Conservation (phyloP, 2,113 vertebrate species). For the Odontesthes bonariensis region DNA sequence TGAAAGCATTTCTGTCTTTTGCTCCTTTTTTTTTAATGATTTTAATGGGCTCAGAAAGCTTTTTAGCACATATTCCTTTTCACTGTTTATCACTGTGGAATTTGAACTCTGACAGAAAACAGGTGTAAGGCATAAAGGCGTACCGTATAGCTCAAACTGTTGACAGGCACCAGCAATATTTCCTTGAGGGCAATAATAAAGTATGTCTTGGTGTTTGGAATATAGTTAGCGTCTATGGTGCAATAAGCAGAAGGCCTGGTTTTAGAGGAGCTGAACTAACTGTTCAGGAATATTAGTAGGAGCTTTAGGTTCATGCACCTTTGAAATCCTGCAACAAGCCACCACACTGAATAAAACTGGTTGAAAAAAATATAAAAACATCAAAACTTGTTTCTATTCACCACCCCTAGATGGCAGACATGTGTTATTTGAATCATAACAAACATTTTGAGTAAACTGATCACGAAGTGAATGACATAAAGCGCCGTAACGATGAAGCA, state of each 20-base stretch:
- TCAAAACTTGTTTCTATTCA: too few relatives aligned
- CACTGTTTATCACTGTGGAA: constrained; percentile 11
- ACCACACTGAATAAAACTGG: too few relatives aligned
- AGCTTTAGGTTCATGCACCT: too few relatives aligned
- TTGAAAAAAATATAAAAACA: too few relatives aligned
- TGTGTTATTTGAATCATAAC: too few relatives aligned
- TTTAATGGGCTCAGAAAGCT: not conserved
- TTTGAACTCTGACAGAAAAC: constrained; percentile 34
- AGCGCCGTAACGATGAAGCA: too few relatives aligned
- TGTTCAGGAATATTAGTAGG: too few relatives aligned
- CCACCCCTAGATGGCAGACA: too few relatives aligned
- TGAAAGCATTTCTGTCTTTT: not conserved
- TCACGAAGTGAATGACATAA: too few relatives aligned
- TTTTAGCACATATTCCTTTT: not conserved
- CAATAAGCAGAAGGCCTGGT: not conserved
- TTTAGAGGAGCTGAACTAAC: not conserved
- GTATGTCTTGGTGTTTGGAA: not conserved
- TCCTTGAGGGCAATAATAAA: not conserved
- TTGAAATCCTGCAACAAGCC: too few relatives aligned
- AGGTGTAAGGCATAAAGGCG: constrained; percentile 19
- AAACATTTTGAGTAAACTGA: too few relatives aligned
- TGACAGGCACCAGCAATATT: not conserved
- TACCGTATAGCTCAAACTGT: constrained; percentile 4
- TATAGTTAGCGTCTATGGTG: not conserved
- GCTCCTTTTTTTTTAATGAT: not conserved